Percentiles rank a stretch among this genome's conserved stretches.
Evolutionary conservation across 37 sponge, comb jelly and placozoan genomes (phyloP).

Genomic region (Theonella swinhoei): DNA sequence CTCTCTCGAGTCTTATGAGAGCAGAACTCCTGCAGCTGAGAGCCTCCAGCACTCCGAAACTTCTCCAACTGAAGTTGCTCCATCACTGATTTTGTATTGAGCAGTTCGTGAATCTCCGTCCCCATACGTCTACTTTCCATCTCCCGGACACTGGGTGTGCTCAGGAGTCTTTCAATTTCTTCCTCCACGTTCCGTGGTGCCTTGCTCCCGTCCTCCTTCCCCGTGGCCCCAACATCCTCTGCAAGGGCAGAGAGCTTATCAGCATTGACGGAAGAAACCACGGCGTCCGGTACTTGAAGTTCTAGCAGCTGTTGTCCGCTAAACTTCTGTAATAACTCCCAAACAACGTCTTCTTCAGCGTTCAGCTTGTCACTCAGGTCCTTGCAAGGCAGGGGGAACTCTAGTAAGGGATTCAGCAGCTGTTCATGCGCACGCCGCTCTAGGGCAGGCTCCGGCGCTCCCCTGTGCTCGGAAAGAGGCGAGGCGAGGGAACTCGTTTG

Average conservation of each 20-base stretch:
- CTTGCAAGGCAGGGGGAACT: slow-evolving; percentile 32
- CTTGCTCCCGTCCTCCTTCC: background rate
- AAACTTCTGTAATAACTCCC: slow-evolving; percentile 29
- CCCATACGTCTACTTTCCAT: slow-evolving; percentile 73
- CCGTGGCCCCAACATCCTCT: background rate
- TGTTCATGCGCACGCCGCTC: slow-evolving; percentile 28
- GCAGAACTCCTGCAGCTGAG: slow-evolving; percentile 89
- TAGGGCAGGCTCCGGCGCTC: background rate
- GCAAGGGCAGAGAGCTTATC: slow-evolving; percentile 29
- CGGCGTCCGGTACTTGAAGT: background rate
- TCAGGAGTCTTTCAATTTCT: slow-evolving; percentile 58
- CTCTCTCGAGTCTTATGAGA: slow-evolving; percentile 85
- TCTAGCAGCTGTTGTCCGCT: slow-evolving; percentile 31
- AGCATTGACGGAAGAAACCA: slow-evolving; percentile 21
- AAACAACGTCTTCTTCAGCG: background rate
- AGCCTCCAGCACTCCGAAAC: slow-evolving; percentile 79
- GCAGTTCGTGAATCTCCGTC: slow-evolving; percentile 73
- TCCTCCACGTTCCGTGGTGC: background rate
- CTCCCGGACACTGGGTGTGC: slow-evolving; percentile 55
- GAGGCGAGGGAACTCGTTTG: background rate
- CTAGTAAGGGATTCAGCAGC: slow-evolving; percentile 46
- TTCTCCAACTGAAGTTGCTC: slow-evolving; percentile 84
- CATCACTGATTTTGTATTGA: slow-evolving; percentile 73
- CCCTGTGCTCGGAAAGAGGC: background rate
- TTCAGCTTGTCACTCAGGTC: background rate